phyloP scores from a whole-genome alignment of 2,113 vertebrate genomes.

The Electrona antarctica region DNA sequence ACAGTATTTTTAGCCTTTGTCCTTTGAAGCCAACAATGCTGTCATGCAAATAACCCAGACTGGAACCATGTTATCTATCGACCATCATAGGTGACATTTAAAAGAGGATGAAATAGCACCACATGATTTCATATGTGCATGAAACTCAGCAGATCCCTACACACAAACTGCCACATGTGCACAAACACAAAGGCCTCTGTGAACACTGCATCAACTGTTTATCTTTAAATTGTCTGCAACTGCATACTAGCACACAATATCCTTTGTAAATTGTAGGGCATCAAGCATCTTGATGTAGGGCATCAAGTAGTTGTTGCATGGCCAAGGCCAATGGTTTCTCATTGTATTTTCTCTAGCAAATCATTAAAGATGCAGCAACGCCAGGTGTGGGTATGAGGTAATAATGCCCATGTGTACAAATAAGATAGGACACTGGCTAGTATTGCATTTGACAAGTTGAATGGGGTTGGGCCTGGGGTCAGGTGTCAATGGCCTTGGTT shows the following conservation, averaged over 20 bases:
- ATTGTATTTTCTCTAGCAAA: conserved; percentile 42
- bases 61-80: conserved; percentile 56
- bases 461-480: background rate
- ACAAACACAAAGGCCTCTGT: conserved; percentile 56
- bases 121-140: conserved; percentile 63
- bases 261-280: conserved; percentile 47
- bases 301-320: conserved; percentile 41
- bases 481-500: background rate
- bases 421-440: conserved; percentile 40
- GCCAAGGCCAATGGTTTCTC: background rate
- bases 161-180: conserved; percentile 40
- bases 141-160: conserved; percentile 47
- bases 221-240: conserved; percentile 55
- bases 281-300: conserved; percentile 15
- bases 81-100: conserved; percentile 65
- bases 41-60: conserved; percentile 63
- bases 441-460: conserved; percentile 36
- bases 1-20: conserved; percentile 44
- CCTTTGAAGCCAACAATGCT: conserved; percentile 40
- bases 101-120: conserved; percentile 51
- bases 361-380: conserved; percentile 32
- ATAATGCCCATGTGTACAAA: conserved; percentile 37
- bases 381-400: conserved; percentile 42
- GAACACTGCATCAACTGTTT: conserved; percentile 53
- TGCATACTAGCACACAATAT: conserved; percentile 45